Base-by-base conservation (phyloP, 2,888 invertebrate genomes). In the Drosophila pseudotakahashii region DNA sequence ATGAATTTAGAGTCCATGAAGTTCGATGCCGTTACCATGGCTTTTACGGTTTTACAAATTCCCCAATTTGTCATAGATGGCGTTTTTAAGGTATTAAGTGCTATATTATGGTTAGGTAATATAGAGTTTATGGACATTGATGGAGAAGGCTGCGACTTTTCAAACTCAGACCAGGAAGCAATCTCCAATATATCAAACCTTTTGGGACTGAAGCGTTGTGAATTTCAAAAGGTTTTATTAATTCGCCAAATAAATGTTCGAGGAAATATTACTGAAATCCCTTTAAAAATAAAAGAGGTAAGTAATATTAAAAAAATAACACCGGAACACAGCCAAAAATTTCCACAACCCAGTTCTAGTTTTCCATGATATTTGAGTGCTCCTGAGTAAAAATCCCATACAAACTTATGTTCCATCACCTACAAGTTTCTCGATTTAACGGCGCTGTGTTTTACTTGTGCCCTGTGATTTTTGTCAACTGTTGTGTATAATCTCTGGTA, bases 181-280 rank as follows among this genome's bases (percentile, higher is more conserved):
- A 93, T 97, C 36, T 94, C 93, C 1, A 96, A 94, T 2, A 94
- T 98, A 5, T 95, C 95, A 3, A 93, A 93, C 54, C 92, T 98
- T 58, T 92, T 98, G 63, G 97, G 97, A 0, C 92, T 98, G 52
- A 94, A 96, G 54, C 93, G 94, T 52, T 95, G 95, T 54, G 96
- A 96, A 78, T 94, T 98, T 11, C 94, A 94, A 58, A 95, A 97
- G 85, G 96, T 97, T 23, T 93, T 96, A 30, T 92, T 97, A 30
- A 93, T 94, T 85, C 92, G 97, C 19, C 97, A 97, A 93, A 98
- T 98, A 89, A 98, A 98, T 89, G 98, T 98, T 23, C 94, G 98
- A 9, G 98, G 98, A 3, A 98, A 97, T 90, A 97, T 98, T 73
- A 98, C 98, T 0, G 97, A 98, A 91, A 98, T 98, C 81, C 98